Evolutionary conservation across 2,113 vertebrate species (phyloP), one percentile per base, ranked within the genome.

Genomic region (Phoxinus phoxinus): DNA sequence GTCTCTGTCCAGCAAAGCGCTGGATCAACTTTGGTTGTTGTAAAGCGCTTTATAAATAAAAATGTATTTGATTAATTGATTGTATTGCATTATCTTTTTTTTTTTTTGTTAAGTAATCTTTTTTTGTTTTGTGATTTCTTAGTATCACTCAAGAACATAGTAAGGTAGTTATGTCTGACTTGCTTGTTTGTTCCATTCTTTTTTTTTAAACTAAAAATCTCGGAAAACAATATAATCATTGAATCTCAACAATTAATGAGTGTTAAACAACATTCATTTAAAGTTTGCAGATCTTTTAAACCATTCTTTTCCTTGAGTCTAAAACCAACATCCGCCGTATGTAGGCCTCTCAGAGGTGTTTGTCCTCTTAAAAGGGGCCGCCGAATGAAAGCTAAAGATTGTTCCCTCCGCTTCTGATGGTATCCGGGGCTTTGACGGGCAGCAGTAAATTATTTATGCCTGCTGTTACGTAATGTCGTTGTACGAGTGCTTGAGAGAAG

Each of bases 391-490:
- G 80, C 53, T 69, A 72, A 46, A 80, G 58, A 46, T 65, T 59
- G 72, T 84, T 48, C 37, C 58, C 25, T 32, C 9, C 25, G 19
- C 44, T 56, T 44, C 81, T 48, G 48, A 82, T 87, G 86, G 86
- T 53, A 79, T 63, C 37, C 69, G 19, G 48, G 27, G 27, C 78
- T 79, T 56, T 80, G 44, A 84, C 65, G 61, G 81, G 75, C 63
- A 79, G 81, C 56, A 84, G 86, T 81, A 75, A 74, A 81, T 85
- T 63, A 85, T 81, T 85, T 87, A 87, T 87, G 78, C 83, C 77
- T 74, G 71, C 86, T 87, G 56, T 87, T 87, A 76, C 44, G 83
- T 87, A 87, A 87, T 81, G 9, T 74, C 23, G 77, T 65, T 85
- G 76, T 63, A 72, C 79, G 86, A 83, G 67, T 85, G 46, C 48